Percentiles rank a stretch among this genome's conserved stretches.
Evolutionary conservation across 2,113 vertebrate species (phyloP).

Genomic region (Hylia prasina): DNA sequence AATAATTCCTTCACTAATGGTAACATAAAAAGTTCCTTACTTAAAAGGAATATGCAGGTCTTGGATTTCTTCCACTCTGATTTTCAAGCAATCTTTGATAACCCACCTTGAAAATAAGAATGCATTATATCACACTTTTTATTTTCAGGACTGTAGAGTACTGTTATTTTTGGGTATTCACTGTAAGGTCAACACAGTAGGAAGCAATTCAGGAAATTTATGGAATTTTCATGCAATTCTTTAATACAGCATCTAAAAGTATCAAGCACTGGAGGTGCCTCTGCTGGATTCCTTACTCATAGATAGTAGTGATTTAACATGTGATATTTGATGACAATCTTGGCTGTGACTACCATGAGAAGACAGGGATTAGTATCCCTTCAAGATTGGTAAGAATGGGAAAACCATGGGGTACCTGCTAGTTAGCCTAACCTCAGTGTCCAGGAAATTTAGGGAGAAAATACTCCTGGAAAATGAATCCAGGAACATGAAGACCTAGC

Average conservation of each 20-base stretch:
- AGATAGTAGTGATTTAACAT: not conserved
- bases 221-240: not conserved
- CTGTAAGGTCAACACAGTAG: not conserved
- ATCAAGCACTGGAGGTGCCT: not conserved
- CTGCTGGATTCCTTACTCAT: not conserved
- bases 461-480: not conserved
- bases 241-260: not conserved
- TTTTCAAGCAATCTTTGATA: not conserved
- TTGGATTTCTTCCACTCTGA: not conserved
- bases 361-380: not conserved
- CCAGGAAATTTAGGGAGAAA: not conserved
- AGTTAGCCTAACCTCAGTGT: not conserved
- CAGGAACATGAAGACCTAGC: not conserved
- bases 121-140: not conserved
- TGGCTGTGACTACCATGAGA: not conserved
- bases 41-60: not conserved
- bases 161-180: not conserved
- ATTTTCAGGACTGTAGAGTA: not conserved
- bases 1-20: no score
- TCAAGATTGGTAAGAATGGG: not conserved
- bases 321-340: not conserved
- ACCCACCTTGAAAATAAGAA: not conserved
- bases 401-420: not conserved
- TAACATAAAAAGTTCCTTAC: not conserved
- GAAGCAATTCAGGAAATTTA: not conserved